phyloP scores from a whole-genome alignment of 2,888 invertebrate species.

The Dynastes tityus region DNA sequence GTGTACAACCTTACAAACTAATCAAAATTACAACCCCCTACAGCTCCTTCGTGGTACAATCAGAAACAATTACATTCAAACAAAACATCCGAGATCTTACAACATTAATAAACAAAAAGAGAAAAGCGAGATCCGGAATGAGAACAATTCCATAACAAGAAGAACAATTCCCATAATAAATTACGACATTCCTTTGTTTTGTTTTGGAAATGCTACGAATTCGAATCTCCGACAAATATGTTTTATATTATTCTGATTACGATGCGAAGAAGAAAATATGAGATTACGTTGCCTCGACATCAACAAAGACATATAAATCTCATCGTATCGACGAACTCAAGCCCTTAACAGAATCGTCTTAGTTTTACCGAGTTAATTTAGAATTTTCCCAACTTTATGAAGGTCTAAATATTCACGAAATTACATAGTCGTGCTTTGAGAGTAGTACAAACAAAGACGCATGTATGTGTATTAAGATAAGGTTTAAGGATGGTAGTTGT shows the following conservation, averaged over 20 bases:
- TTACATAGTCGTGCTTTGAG: too few species aligned
- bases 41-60: not conserved
- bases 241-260: constrained; percentile 12
- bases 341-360: too few species aligned
- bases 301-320: not conserved
- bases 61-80: not conserved
- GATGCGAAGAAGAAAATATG: not conserved
- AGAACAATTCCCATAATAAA: constrained; percentile 15
- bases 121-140: not conserved
- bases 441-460: too few species aligned
- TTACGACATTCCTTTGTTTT: constrained; percentile 12
- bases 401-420: too few species aligned
- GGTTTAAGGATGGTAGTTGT: too few species aligned
- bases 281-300: not conserved
- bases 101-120: not conserved
- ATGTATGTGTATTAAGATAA: too few species aligned
- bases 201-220: constrained; percentile 13
- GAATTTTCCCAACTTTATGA: too few species aligned
- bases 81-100: not conserved
- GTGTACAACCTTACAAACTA: not conserved
- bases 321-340: not conserved
- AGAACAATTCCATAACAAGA: constrained; percentile 20
- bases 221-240: constrained; percentile 8
- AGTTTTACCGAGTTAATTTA: too few species aligned
- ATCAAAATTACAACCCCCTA: not conserved